Percentiles rank a stretch among this genome's conserved stretches.
These are phyloP conservation scores for Andrena dorsata DNA, from an alignment of 2,888 invertebrate genomes.

Conservation along the genomic window DNA sequence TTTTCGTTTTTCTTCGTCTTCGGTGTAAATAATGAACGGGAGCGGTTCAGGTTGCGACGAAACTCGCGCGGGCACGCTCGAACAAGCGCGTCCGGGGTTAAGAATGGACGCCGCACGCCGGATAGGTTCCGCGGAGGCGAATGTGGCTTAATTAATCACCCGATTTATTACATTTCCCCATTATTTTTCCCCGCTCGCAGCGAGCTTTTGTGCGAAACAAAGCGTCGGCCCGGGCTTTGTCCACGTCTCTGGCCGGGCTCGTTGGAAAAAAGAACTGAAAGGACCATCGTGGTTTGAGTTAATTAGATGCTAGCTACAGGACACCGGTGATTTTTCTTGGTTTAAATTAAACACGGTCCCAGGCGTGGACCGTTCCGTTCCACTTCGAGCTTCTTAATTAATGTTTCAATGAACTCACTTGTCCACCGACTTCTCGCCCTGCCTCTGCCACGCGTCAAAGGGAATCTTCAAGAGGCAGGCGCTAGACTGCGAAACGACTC, in stretches of 20 bases:
- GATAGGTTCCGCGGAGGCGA: conserved; percentile 43
- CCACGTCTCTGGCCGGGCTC: conserved; percentile 49
- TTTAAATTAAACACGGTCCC: conserved; percentile 54
- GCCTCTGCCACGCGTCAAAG: background rate
- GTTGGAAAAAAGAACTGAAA: conserved; percentile 35
- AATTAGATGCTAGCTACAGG: conserved; percentile 71
- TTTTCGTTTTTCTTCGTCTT: conserved; percentile 49
- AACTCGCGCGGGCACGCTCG: conserved; percentile 14
- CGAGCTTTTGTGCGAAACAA: conserved; percentile 71
- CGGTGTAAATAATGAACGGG: conserved; percentile 53
- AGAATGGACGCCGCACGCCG: conserved; percentile 36
- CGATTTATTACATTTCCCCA: conserved; percentile 73
- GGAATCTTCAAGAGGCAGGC: background rate
- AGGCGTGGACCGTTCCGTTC: conserved; percentile 5
- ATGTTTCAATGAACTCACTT: conserved; percentile 39
- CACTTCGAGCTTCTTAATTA: conserved; percentile 50
- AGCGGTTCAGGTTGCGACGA: conserved; percentile 22
- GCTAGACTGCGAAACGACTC: background rate
- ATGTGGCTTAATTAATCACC: conserved; percentile 73
- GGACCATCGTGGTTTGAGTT: conserved; percentile 62
- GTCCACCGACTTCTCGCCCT: conserved; percentile 1
- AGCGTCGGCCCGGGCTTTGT: conserved; percentile 64
- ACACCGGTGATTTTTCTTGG: conserved; percentile 67
- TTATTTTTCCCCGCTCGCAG: conserved; percentile 66
- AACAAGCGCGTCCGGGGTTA: conserved; percentile 23